Base-by-base conservation (phyloP, 53 echinoderm and acorn worm genomes). In the Patiria pectinifera region DNA sequence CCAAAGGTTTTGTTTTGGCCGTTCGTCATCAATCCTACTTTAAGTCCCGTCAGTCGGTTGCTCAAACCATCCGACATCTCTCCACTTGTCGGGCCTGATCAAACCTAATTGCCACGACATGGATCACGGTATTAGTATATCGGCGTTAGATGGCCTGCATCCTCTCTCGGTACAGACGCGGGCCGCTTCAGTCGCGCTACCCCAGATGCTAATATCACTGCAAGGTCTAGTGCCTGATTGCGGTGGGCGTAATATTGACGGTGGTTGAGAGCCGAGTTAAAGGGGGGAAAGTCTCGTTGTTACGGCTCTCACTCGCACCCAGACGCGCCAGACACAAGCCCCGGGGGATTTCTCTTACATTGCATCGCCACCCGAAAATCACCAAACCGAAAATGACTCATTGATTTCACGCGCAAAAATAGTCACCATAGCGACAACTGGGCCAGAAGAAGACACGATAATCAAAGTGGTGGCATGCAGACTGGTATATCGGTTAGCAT, bases 381-480 rank as follows among this genome's bases (percentile, higher is more conserved):
- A 85, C 66, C 85, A 74, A 74, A 66, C 85, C 86, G 77, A 87
- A 87, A 87, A 87, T 87, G 87, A 87, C 87, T 87, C 87, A 87
- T 78, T 87, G 87, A 87, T 87, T 87, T 87, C 87, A 87, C 87
- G 78, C 87, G 87, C 87, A 18, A 60, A 87, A 87, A 87, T 77
- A 35, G 87, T 78, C 61, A 12, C 87, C 59, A 76, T 87, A 77
- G 78, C 59, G 71, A 87, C 77, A 87, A 53, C 18, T 24, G 71
- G 47, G 22, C 16, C 58, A 58, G 87, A 48, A 87, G 76, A 87
- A 58, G 59, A 87, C 25, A 71, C 60, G 76, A 87, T 87, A 87
- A 87, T 87, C 71, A 71, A 87, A 77, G 87, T 87, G 78, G 77
- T 71, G 87, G 87, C 87, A 87, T 87, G 87, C 87, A 61, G 59